These are phyloP conservation scores for Crocuta crocuta DNA, from an alignment of 2,113 vertebrate genomes.

Conservation along the genomic window DNA sequence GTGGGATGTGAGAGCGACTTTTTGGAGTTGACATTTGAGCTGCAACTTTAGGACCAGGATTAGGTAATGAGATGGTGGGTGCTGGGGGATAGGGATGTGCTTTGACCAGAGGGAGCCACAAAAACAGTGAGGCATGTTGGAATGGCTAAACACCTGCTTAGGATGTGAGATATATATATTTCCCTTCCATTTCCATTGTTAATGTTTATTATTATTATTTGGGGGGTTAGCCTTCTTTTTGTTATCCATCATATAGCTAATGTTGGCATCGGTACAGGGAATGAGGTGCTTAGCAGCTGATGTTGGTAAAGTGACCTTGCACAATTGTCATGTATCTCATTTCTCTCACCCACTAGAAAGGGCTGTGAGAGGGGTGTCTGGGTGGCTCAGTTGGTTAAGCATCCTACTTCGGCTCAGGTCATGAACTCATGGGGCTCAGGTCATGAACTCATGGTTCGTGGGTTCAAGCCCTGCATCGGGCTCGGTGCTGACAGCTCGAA, in stretches of 20 bases:
- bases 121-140: background rate
- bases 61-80: background rate
- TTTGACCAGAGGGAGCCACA: background rate
- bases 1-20: background rate
- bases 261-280: slow-evolving; percentile 1
- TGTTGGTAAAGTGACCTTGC: slow-evolving; percentile 37
- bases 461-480: no score
- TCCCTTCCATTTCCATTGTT: background rate
- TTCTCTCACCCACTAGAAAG: background rate
- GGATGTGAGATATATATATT: background rate
- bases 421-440: no score
- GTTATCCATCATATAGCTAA: background rate
- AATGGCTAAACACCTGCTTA: background rate
- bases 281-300: slow-evolving; percentile 37
- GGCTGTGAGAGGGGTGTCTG: background rate
- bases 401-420: no score
- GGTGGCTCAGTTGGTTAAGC: no score
- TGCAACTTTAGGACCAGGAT: background rate
- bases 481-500: no score
- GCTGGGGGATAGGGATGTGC: background rate
- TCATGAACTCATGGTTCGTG: no score
- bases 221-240: slow-evolving; percentile 15
- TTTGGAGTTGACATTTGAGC: background rate
- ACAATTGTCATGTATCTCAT: background rate
- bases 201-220: background rate